phyloP scores from a whole-genome alignment of 2,797 vertebrate genomes.

The Lophura swinhoii region DNA sequence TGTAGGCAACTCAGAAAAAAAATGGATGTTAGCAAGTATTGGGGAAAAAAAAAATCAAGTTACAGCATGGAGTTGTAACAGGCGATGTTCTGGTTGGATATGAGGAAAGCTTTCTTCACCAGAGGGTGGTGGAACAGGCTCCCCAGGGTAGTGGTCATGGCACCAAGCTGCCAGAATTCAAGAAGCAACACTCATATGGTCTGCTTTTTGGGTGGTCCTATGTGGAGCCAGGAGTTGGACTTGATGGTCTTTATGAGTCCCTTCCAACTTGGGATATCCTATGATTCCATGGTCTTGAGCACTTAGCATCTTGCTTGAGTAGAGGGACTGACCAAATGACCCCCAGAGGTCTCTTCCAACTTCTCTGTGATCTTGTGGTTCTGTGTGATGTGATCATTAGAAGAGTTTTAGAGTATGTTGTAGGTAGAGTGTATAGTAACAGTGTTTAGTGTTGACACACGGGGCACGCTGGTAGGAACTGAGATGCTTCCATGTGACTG shows the following conservation, averaged over 20 bases:
- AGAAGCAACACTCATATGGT: no score
- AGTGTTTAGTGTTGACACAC: neutral
- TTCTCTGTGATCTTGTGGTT: neutral
- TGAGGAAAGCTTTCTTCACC: no score
- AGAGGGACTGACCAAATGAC: neutral
- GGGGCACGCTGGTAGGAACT: neutral
- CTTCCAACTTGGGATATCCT: neutral
- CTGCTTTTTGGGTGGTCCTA: no score
- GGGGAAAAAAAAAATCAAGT: neutral
- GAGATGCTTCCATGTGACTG: neutral
- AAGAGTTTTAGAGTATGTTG: neutral
- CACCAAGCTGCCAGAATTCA: no score
- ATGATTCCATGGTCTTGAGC: neutral
- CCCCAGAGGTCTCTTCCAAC: neutral
- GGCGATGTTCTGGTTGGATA: no score
- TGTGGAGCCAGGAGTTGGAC: neutral
- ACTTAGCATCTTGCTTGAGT: neutral
- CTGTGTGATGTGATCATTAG: neutral
- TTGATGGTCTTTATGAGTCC: neutral
- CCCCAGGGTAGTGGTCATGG: no score
- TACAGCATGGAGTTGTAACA: no score
- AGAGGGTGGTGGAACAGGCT: no score
- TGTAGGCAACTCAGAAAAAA: conserved; percentile 64
- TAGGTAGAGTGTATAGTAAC: no score
- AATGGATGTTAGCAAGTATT: conserved; percentile 49